These are phyloP conservation scores for Falco columbarius DNA, from an alignment of 2,797 vertebrate genomes.

Conservation along the genomic window DNA sequence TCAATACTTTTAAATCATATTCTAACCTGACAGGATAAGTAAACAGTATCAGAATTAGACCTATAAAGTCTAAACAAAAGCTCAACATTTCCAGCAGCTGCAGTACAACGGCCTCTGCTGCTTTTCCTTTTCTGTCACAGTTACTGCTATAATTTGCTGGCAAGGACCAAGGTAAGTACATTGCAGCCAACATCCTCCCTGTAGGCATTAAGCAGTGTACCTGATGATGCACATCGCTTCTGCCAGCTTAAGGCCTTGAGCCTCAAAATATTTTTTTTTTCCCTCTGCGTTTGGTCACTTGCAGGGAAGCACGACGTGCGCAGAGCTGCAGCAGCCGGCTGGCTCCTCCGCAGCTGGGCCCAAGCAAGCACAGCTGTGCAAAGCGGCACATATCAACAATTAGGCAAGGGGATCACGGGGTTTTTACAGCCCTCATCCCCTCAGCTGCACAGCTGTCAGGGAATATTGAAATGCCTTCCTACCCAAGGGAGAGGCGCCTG, in stretches of 20 bases:
- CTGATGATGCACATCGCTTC: neutral
- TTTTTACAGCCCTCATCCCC: neutral
- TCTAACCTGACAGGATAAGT: neutral
- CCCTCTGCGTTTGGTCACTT: neutral
- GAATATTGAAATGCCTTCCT: neutral
- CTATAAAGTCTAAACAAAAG: neutral
- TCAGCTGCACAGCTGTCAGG: neutral
- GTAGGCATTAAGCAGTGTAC: neutral
- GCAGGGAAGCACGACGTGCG: neutral
- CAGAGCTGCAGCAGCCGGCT: neutral
- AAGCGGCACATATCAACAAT: neutral
- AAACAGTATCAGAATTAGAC: neutral
- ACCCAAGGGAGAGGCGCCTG: neutral
- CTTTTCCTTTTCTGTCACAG: neutral
- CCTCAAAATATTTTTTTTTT: neutral
- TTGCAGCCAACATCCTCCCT: conserved; percentile 12
- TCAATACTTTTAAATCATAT: neutral
- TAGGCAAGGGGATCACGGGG: neutral
- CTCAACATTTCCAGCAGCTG: neutral
- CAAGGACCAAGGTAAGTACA: neutral
- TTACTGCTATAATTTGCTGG: neutral
- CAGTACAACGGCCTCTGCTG: neutral
- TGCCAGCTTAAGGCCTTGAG: neutral
- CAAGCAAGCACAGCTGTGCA: conserved; percentile 18
- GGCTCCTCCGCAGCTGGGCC: neutral